Conservation (phyloP, 2,797 vertebrate species). For the Percopsis omiscomaycus region DNA sequence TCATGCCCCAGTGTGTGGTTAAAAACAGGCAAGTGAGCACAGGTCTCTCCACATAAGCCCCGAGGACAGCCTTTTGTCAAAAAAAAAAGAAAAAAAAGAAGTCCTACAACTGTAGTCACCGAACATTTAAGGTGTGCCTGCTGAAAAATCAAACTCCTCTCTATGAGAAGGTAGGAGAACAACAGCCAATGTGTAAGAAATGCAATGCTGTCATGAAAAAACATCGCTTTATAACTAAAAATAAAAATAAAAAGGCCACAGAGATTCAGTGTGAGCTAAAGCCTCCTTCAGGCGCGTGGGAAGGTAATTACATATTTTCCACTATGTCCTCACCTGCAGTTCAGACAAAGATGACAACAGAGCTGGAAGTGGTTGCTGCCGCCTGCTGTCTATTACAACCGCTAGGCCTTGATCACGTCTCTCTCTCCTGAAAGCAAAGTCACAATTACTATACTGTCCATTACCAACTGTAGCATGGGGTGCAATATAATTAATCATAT, state of each 20-base stretch:
- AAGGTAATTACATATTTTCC: slow-evolving; percentile 66
- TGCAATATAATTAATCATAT: not conserved
- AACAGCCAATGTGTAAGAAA: slow-evolving; percentile 42
- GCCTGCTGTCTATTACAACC: slow-evolving; percentile 81
- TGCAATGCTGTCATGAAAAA: slow-evolving; percentile 7
- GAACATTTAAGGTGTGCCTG: slow-evolving; percentile 50
- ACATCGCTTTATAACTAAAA: slow-evolving; percentile 22
- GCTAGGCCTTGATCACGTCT: slow-evolving; percentile 78
- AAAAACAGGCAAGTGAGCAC: slow-evolving; percentile 72
- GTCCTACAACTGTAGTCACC: slow-evolving; percentile 35
- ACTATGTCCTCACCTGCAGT: slow-evolving; percentile 79
- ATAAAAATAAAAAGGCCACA: slow-evolving; percentile 8
- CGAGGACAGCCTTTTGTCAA: slow-evolving; percentile 52
- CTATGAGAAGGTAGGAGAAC: slow-evolving; percentile 22
- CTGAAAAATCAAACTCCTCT: slow-evolving; percentile 29
- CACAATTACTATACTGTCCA: slow-evolving; percentile 23
- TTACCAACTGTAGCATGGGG: slow-evolving; percentile 7
- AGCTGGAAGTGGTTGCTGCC: slow-evolving; percentile 67
- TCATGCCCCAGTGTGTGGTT: slow-evolving; percentile 55
- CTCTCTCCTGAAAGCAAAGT: slow-evolving; percentile 77
- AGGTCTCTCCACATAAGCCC: slow-evolving; percentile 56
- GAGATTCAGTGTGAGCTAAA: slow-evolving; percentile 21
- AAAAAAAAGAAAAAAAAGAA: slow-evolving; percentile 30
- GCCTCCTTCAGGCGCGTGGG: slow-evolving; percentile 40
- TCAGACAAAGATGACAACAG: slow-evolving; percentile 80